A percentile compares a stretch with the other conserved stretches of the same genome.
phyloP scores from a whole-genome alignment of 2,797 vertebrate species.

The Anas capensis region DNA sequence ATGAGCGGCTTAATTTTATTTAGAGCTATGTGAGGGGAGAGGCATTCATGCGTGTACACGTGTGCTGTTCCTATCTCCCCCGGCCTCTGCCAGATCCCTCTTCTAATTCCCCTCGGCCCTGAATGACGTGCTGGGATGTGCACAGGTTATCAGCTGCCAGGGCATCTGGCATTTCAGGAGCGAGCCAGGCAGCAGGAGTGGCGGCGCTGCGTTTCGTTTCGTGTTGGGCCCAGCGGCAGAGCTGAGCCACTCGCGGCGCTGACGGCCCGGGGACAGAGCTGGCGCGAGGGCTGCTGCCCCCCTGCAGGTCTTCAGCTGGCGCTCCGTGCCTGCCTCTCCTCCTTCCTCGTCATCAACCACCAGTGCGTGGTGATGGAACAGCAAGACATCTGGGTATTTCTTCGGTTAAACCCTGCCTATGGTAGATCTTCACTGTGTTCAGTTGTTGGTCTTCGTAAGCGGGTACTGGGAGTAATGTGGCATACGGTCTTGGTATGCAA shows the following conservation, averaged over 20 bases:
- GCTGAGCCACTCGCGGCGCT: neutral
- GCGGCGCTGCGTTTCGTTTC: fast-evolving
- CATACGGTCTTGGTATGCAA: neutral
- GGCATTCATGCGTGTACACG: neutral
- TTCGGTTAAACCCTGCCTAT: neutral
- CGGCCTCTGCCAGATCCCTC: neutral
- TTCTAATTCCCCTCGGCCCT: neutral
- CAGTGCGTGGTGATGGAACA: neutral
- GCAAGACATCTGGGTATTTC: neutral
- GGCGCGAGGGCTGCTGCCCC: fast-evolving
- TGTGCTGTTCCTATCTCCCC: fast-evolving
- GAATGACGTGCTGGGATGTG: fast-evolving
- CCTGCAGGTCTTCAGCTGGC: neutral
- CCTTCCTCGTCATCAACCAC: fast-evolving
- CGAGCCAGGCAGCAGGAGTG: neutral
- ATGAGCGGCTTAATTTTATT: neutral
- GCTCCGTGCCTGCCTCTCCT: neutral
- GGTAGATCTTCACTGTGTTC: neutral
- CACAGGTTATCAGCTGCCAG: neutral
- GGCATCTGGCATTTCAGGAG: neutral
- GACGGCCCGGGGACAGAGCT: neutral
- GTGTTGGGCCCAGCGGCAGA: neutral
- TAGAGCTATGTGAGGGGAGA: neutral
- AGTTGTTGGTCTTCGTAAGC: fast-evolving
- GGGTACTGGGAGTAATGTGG: neutral